Base-by-base conservation (phyloP, 2,888 invertebrate genomes). In the Stenurella melanura region DNA sequence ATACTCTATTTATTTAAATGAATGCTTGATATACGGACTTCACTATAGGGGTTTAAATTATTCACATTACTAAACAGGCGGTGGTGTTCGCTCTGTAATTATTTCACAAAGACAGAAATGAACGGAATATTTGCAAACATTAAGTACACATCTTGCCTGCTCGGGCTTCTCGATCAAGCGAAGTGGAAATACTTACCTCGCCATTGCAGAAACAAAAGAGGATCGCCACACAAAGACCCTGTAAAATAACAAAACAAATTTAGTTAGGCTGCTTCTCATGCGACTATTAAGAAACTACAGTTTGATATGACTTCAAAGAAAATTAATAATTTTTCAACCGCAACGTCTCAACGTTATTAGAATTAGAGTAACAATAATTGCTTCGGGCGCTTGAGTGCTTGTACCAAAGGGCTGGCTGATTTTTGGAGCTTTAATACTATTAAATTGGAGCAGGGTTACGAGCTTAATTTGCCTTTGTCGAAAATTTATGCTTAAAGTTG, bases 121-220 rank as follows among this genome's bases (percentile, higher is more conserved):
- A 54, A 75, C n/a, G 6, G 19, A 66, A 64, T 18, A 50, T 54
- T 18, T 61, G 19, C 60, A 71, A 50, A 12, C 50, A 12, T 61
- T 34, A 19, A 15, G 12, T 30, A 38, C 19, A 50, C 50, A 17
- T 38, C 30, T 71, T 19, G 50, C 50, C 50, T 50, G 50, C 12
- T n/a, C 11, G 30, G n/a, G 30, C 9, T 18, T 21, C 21, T 50
- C 15, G 12, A 50, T 38, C 26, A 12, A 60, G 12, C 60, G 17
- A n/a, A 42, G 26, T 21, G 17, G 50, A 30, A 63, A 54, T 73
- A 88, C 90, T 91, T 90, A 98, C 98, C 93, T 98, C 98, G 82
- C 97, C 97, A 88, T 98, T 98, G 91, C 95, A 96, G 92, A 98
- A 98, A 89, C 97, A 97, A 90, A 96, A 97, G 69, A 98, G 93